Evolutionary conservation across 2,113 vertebrate species (phyloP).

Genomic region (Polypterus senegalus): DNA sequence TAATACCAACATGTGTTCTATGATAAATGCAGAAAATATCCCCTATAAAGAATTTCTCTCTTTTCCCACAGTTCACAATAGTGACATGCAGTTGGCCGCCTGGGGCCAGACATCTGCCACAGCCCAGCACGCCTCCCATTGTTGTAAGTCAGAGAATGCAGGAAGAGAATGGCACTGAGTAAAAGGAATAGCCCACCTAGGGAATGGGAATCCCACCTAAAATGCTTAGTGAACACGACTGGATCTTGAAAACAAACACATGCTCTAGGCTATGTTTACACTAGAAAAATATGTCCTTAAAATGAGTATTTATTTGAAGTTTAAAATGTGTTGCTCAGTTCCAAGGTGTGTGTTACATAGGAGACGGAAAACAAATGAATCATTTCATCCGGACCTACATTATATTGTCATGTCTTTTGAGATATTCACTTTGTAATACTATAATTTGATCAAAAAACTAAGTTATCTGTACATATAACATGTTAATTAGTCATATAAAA

Average conservation of each 20-base stretch:
- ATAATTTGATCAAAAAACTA: not conserved
- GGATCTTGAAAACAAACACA: not conserved
- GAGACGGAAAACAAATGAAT: not conserved
- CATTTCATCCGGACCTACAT: not conserved
- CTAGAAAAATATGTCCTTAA: not conserved
- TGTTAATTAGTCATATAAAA: no score
- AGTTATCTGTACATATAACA: not conserved
- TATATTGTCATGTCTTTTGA: not conserved
- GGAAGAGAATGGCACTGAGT: not conserved
- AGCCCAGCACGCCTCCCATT: conserved; percentile 6
- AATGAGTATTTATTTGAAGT: not conserved
- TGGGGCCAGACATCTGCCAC: conserved; percentile 12
- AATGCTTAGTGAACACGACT: not conserved
- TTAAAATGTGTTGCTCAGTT: not conserved
- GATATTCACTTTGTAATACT: not conserved
- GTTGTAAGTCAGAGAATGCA: not conserved
- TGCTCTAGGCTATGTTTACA: not conserved
- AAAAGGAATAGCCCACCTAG: not conserved
- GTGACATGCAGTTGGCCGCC: conserved; percentile 7
- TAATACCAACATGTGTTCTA: no score
- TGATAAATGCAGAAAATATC: no score
- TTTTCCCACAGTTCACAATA: conserved; percentile 15
- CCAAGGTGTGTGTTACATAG: not conserved
- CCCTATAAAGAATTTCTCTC: not conserved
- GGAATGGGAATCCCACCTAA: not conserved